phyloP scores from a whole-genome alignment of 2,797 vertebrate genomes.

The Heterohyrax brucei region DNA sequence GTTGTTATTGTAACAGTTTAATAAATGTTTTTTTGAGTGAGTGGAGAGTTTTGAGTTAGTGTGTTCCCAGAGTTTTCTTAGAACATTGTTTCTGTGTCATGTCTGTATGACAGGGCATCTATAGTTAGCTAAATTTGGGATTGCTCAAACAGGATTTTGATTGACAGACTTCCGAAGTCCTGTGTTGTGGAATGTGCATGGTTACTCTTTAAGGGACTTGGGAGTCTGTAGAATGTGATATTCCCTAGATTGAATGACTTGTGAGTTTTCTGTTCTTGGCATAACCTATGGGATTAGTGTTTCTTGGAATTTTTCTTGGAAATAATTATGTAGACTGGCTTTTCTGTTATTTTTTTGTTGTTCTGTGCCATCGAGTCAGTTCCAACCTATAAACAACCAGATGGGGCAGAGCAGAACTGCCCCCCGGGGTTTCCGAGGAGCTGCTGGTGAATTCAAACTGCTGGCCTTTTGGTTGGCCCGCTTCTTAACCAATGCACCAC shows the following conservation, averaged over 20 bases:
- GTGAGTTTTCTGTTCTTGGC: conserved; percentile 11
- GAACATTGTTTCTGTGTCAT: not conserved
- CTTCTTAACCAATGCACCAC: too few relatives aligned
- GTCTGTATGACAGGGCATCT: not conserved
- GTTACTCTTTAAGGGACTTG: not conserved
- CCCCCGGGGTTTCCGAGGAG: too few relatives aligned
- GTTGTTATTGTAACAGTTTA: not conserved
- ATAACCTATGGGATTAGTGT: not conserved
- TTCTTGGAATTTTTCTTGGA: conserved; percentile 43
- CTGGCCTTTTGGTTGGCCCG: too few relatives aligned
- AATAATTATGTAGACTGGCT: not conserved
- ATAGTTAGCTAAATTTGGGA: not conserved
- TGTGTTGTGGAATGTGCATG: not conserved
- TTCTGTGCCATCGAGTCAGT: too few relatives aligned
- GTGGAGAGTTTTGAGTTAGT: not conserved
- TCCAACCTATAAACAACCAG: too few relatives aligned
- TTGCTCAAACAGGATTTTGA: not conserved
- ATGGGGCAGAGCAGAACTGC: too few relatives aligned
- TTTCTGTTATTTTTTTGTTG: not conserved
- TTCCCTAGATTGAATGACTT: conserved; percentile 7
- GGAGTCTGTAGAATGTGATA: not conserved
- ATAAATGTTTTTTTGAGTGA: not conserved
- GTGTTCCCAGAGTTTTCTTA: not conserved
- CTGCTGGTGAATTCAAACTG: too few relatives aligned
- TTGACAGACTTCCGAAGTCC: not conserved